Base-by-base conservation (phyloP, 2,888 invertebrate species). In the Fragum fragum region DNA sequence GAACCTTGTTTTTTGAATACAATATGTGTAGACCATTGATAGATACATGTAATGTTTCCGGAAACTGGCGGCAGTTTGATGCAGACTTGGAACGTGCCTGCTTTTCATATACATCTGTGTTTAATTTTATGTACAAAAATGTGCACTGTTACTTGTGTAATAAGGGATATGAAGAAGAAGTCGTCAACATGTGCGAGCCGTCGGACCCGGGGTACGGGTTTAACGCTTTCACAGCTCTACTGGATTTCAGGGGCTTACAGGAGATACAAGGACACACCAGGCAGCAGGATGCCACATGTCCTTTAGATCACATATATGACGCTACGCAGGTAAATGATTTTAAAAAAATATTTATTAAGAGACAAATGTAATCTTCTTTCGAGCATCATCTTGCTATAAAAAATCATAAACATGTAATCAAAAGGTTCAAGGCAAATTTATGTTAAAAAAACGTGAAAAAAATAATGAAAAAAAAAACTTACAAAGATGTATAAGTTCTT, bases 101-200 rank as follows among this genome's bases (percentile, higher is more conserved):
- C 23, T n/a, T 63, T 16, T 74, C 74, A 1, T 74, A 74, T 32
- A 53, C 16, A 14, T 63, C 74, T 3, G 23, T 21, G 23, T 74
- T 29, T 63, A 18, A n/a, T 0, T 36, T 23, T 11, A 3, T 11
- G 16, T 74, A 63, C 23, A 74, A 53, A 32, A 74, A 74, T 23
- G 36, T 66, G 0, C 74, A 74, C 53, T 74, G 74, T 61, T 61
- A n/a, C 23, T 6, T 74, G 21, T 74, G 74, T 74, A 74, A 74
- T 53, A 42, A 42, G 16, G 16, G 47, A n/a, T 11, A 11, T 21
- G 66, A 21, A 16, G 36, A 32, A 11, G 16, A 7, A 23, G 36
- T 61, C 9, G 26, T 3, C 0, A 1, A 23, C 1, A 18, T 52
- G 1, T 74, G 74, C 29, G 52, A 63, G 11, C n/a, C 0, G 11